Conservation (phyloP, 2,797 vertebrate genomes). For the Sternarchorhynchus goeldii region DNA sequence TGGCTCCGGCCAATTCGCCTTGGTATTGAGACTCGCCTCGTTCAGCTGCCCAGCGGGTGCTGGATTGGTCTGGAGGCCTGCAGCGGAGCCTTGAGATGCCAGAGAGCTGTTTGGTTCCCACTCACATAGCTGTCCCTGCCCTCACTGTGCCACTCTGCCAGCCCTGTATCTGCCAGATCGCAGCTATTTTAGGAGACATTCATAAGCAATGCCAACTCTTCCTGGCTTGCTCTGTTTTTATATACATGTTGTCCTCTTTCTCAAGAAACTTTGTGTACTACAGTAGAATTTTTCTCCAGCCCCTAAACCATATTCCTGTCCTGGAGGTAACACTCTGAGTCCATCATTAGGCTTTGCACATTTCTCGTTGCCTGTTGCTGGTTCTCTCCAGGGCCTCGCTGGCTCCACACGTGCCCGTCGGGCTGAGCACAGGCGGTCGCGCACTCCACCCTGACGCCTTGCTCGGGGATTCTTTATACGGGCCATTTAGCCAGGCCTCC, state of each 20-base stretch:
- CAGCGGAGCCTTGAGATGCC: constrained; percentile 48
- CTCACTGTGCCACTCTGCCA: constrained; percentile 47
- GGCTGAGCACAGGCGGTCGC: not conserved
- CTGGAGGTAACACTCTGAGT: not conserved
- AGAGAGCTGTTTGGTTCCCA: constrained; percentile 53
- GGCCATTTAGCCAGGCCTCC: constrained; percentile 22
- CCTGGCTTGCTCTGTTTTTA: constrained; percentile 25
- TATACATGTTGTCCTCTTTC: constrained; percentile 7
- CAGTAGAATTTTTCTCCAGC: too few relatives aligned
- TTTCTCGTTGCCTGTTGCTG: constrained; percentile 19
- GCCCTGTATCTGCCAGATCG: constrained; percentile 49
- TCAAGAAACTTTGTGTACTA: not conserved
- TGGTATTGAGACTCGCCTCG: constrained; percentile 19
- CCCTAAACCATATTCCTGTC: not conserved
- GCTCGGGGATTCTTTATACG: constrained; percentile 26
- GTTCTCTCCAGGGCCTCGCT: constrained; percentile 24
- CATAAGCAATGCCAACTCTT: constrained; percentile 20
- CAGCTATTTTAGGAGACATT: constrained; percentile 50
- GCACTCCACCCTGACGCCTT: not conserved
- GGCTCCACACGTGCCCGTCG: constrained; percentile 16
- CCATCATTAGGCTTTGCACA: constrained; percentile 2
- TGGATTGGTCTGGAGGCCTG: constrained; percentile 41
- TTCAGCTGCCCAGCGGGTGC: constrained; percentile 27
- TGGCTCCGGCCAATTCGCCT: constrained; percentile 27
- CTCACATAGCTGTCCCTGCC: constrained; percentile 50